Evolutionary conservation across 2,888 invertebrate genomes (phyloP).

Genomic region (Tortricodes alternella): DNA sequence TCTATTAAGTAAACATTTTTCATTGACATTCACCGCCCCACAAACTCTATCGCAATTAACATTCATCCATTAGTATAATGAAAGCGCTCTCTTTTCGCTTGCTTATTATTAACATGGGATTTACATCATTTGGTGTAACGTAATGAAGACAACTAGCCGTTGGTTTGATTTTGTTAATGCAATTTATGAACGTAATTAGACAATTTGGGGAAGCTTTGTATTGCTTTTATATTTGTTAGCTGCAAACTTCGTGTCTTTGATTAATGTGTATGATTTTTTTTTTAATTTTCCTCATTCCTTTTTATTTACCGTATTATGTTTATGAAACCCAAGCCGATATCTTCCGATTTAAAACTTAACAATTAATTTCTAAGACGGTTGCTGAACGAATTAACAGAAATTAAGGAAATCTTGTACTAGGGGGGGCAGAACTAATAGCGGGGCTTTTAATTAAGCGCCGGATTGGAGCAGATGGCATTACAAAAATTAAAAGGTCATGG

Average conservation of each 20-base stretch:
- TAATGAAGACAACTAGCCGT: slow-evolving; percentile 26
- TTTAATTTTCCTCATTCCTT: neutral
- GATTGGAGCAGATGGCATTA: slow-evolving; percentile 33
- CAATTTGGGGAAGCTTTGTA: neutral
- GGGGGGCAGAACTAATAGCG: slow-evolving; percentile 36
- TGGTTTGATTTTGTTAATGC: slow-evolving; percentile 25
- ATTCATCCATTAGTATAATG: slow-evolving; percentile 91
- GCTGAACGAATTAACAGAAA: slow-evolving; percentile 43
- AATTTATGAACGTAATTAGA: slow-evolving; percentile 14
- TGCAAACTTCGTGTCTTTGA: neutral
- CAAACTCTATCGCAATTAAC: slow-evolving; percentile 88
- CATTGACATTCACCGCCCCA: slow-evolving; percentile 57
- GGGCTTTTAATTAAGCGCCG: slow-evolving; percentile 39
- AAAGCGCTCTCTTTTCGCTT: slow-evolving; percentile 83
- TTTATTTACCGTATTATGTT: neutral
- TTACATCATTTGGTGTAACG: slow-evolving; percentile 17
- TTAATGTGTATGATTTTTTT: neutral
- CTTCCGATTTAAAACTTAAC: slow-evolving; percentile 9
- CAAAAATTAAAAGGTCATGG: slow-evolving; percentile 24
- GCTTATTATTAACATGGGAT: slow-evolving; percentile 44
- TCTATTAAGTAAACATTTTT: no score
- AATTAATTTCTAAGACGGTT: slow-evolving; percentile 8
- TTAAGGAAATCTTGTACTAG: slow-evolving; percentile 40
- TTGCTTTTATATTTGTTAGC: neutral
- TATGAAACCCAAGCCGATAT: neutral